These are phyloP conservation scores for Acrobasis consociella DNA, from an alignment of 2,888 invertebrate genomes.

Conservation along the genomic window DNA sequence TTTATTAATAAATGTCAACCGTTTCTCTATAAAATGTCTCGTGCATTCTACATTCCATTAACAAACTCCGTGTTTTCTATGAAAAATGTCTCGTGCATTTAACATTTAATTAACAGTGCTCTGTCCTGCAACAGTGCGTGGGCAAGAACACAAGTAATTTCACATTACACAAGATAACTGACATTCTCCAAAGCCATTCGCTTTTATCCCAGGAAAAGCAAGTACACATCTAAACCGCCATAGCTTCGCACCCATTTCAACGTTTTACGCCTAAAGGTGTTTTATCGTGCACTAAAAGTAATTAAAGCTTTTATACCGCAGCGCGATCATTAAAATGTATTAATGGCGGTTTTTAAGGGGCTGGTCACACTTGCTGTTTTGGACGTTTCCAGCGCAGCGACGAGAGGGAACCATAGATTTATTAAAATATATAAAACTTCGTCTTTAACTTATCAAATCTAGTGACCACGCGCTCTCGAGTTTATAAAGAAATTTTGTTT, in stretches of 20 bases:
- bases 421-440: too few species aligned
- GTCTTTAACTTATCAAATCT: too few species aligned
- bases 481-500: too few species aligned
- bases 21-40: too few species aligned
- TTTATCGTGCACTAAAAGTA: slow-evolving; percentile 54
- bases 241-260: slow-evolving; percentile 13
- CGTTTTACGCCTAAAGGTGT: slow-evolving; percentile 35
- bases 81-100: too few species aligned
- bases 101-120: neutral
- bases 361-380: slow-evolving; percentile 7
- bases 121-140: neutral
- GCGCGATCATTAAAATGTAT: slow-evolving; percentile 57
- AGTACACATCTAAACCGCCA: slow-evolving; percentile 5
- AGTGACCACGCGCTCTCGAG: too few species aligned
- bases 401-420: neutral
- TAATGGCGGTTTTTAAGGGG: slow-evolving; percentile 25
- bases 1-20: too few species aligned
- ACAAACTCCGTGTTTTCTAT: too few species aligned
- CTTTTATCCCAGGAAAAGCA: neutral
- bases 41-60: too few species aligned
- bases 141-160: neutral
- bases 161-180: neutral
- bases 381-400: neutral
- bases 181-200: neutral
- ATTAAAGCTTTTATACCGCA: slow-evolving; percentile 53